A percentile compares a stretch with the other conserved stretches of the same genome.
Conservation (phyloP, 2,113 vertebrate genomes). For the Pelmatolapia mariae region DNA sequence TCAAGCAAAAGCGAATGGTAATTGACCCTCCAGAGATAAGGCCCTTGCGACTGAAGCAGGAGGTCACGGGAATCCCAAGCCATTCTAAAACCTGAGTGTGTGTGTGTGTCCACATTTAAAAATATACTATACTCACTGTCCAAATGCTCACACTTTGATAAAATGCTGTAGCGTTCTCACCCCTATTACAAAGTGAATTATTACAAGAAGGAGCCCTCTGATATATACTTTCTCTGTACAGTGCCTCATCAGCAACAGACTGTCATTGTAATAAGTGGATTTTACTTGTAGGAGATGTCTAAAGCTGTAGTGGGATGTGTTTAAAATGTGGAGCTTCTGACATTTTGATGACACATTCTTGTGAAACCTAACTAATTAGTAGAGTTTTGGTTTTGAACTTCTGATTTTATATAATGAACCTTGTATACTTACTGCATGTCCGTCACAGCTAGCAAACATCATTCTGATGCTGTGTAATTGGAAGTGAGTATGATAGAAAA, state of each 20-base stretch:
- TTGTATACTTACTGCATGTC: slow-evolving; percentile 15
- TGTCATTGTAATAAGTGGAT: slow-evolving; percentile 42
- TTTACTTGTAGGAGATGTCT: slow-evolving; percentile 31
- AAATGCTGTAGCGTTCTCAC: not conserved
- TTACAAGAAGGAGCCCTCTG: not conserved
- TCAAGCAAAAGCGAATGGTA: slow-evolving; percentile 90
- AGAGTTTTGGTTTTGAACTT: slow-evolving; percentile 27
- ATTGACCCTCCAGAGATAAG: slow-evolving; percentile 92
- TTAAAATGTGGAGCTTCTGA: slow-evolving; percentile 42
- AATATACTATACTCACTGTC: not conserved
- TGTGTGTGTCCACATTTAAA: slow-evolving; percentile 1
- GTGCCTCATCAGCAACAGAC: slow-evolving; percentile 22
- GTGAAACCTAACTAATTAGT: slow-evolving; percentile 55
- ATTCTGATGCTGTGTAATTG: slow-evolving; percentile 25
- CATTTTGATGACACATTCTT: slow-evolving; percentile 39
- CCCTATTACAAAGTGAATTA: slow-evolving; percentile 2
- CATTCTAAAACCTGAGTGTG: not conserved
- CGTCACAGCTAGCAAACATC: not conserved
- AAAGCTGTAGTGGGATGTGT: slow-evolving; percentile 11
- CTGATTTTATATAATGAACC: slow-evolving; percentile 18
- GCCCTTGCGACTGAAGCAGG: slow-evolving; percentile 73
- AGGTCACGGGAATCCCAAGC: slow-evolving; percentile 65
- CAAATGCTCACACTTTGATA: not conserved
- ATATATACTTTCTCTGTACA: slow-evolving; percentile 3
- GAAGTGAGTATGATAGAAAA: not conserved